Evolutionary conservation across 1,140 invertebrate species (phyloP).

Genomic region (Gonioctena quinquepunctata): DNA sequence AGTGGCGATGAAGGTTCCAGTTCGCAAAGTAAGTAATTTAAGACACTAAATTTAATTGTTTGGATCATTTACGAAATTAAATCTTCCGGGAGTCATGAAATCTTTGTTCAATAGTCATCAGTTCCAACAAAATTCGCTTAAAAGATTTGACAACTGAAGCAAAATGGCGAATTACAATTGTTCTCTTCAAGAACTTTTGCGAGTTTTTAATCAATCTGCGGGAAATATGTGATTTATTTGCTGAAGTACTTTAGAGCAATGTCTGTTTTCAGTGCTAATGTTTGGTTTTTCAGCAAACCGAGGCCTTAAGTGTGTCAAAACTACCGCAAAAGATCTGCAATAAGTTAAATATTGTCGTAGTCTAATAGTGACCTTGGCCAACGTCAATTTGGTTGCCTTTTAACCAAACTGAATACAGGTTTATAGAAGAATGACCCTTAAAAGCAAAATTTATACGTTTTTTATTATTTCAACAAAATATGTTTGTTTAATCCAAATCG

Average conservation of each 20-base stretch:
- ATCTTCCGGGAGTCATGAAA: not conserved
- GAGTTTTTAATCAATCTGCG: conserved; percentile 51
- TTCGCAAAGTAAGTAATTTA: conserved; percentile 67
- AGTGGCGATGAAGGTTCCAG: conserved; percentile 72
- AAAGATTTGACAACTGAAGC: conserved; percentile 59
- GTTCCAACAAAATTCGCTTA: not conserved
- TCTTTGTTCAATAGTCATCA: not conserved
- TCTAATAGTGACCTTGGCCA: conserved; percentile 54
- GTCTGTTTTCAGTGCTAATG: not conserved
- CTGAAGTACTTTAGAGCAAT: not conserved
- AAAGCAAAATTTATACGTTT: not conserved
- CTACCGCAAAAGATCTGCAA: conserved; percentile 38
- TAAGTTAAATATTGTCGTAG: conserved; percentile 52
- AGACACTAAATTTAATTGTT: not conserved
- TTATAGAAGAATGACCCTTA: conserved; percentile 35
- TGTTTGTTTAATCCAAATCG: not conserved
- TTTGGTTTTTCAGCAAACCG: not conserved
- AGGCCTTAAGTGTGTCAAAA: conserved; percentile 31
- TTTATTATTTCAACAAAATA: not conserved
- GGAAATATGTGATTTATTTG: not conserved
- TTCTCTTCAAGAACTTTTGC: conserved; percentile 34
- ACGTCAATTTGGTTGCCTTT: conserved; percentile 51
- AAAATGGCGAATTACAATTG: conserved; percentile 55
- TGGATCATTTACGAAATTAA: not conserved
- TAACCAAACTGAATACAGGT: conserved; percentile 36